Evolutionary conservation across 2,888 invertebrate genomes (phyloP), one percentile per base, ranked within the genome.

Genomic region (Endotricha flammealis): DNA sequence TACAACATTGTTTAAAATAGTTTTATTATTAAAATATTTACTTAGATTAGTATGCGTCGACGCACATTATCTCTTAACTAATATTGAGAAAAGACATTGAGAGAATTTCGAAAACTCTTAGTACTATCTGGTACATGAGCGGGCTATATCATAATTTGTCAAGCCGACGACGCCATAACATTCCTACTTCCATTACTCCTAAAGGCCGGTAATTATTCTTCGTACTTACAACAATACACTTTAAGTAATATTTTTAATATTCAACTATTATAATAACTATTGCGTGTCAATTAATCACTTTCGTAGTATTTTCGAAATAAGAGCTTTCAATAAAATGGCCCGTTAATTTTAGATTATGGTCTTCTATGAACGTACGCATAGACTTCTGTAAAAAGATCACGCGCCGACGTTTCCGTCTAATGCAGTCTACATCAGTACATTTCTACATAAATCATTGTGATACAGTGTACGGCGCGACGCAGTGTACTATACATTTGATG

Each of bases 51-150:
- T 44, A 37, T 27, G 39, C 39, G 46, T 30, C 27, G 36, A 37
- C 47, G 44, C 55, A 56, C 50, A 39, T 44, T 55, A 60, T 69
- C 67, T 42, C 78, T 77, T 80, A 79, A 80, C 77, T 81, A 82
- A 77, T 71, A 67, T 48, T 83, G 83, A 85, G 79, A 68, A 72
- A 71, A 80, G 80, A 82, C 72, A 74, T 62, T 77, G 79, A 85
- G 81, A 81, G 71, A 72, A 64, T 74, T 79, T 75, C 60, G 74
- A 80, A 82, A 83, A 77, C 50, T 53, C 76, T 80, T 82, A 81
- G 59, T 42, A 32, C 63, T 73, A 78, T 46, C 64, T 71, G 69
- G 71, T 76, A 77, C 71, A 67, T 62, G 63, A 68, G 62, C n/a
- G n/a, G n/a, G n/a, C n/a, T 71, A 73, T 62, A 71, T 51, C 65